phyloP scores from a whole-genome alignment of 2,888 invertebrate genomes.

The Pollenia amentaria region DNA sequence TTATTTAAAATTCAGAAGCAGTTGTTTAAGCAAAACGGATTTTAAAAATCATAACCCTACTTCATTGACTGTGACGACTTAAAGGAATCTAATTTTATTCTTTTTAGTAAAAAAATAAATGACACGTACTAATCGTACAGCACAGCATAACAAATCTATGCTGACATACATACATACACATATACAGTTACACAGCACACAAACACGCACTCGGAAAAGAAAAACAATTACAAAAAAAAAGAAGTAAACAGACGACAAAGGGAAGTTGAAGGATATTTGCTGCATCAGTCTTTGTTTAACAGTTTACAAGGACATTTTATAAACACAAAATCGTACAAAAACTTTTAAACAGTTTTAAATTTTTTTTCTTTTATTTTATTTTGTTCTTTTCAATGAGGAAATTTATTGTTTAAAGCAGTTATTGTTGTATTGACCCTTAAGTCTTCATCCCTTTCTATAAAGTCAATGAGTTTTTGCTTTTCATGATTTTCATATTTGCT shows the following conservation, averaged over 20 bases:
- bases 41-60: constrained; percentile 56
- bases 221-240: constrained; percentile 31
- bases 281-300: neutral
- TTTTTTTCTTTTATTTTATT: neutral
- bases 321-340: neutral
- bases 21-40: constrained; percentile 49
- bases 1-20: constrained; percentile 60
- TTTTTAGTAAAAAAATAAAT: constrained; percentile 48
- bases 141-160: constrained; percentile 54
- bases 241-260: neutral
- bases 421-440: constrained; percentile 5
- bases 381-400: neutral
- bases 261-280: neutral
- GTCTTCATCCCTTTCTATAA: neutral
- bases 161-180: neutral
- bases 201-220: neutral
- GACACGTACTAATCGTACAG: constrained; percentile 67
- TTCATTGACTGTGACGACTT: constrained; percentile 26
- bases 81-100: constrained; percentile 51
- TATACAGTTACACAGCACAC: neutral
- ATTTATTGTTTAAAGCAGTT: constrained; percentile 11
- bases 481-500: neutral
- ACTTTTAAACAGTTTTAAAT: neutral
- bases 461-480: neutral
- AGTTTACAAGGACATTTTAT: neutral